Evolutionary conservation across 2,113 vertebrate genomes (phyloP).

Genomic region (Acrocephalus arundinaceus): DNA sequence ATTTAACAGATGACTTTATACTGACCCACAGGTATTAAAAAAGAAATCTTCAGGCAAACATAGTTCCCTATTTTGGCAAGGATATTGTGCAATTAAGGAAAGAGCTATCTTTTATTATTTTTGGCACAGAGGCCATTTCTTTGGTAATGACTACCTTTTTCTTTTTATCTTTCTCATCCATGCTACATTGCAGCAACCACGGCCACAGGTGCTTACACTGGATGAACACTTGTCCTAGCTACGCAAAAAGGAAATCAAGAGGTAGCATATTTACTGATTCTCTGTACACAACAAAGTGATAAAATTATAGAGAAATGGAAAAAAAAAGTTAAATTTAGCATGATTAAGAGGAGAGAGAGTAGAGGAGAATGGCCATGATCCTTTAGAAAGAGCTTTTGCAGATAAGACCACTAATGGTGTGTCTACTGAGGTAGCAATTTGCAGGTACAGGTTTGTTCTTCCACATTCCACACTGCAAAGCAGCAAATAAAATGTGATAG

Average conservation of each 20-base stretch:
- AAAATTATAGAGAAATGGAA: background rate
- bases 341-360: background rate
- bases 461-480: background rate
- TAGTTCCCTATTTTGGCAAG: background rate
- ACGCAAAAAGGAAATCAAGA: background rate
- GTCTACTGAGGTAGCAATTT: background rate
- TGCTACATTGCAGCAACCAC: background rate
- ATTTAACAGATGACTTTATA: background rate
- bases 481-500: background rate
- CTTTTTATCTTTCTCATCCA: slow-evolving; percentile 1
- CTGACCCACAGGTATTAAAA: background rate
- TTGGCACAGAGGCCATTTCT: background rate
- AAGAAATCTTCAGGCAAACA: background rate
- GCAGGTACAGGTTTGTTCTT: background rate
- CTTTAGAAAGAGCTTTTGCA: background rate
- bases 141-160: background rate
- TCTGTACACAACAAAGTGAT: background rate
- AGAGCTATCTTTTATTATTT: background rate
- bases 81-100: background rate
- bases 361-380: background rate
- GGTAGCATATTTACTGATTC: background rate
- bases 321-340: background rate
- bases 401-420: background rate
- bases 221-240: background rate
- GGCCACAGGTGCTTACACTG: background rate